Conservation (phyloP, 2,888 invertebrate genomes). For the Fragum sueziense region DNA sequence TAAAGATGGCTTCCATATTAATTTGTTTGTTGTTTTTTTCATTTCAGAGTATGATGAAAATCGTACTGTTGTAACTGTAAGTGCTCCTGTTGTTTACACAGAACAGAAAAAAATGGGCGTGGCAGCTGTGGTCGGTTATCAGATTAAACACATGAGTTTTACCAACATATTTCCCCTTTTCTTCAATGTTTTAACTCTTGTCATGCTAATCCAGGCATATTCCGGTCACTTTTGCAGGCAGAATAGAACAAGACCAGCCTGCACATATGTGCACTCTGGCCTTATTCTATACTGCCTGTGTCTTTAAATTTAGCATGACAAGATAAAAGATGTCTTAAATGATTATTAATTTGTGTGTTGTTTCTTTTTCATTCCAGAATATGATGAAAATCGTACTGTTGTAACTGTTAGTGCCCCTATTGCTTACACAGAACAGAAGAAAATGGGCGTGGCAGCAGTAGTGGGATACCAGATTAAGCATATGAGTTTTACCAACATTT, state of each 20-base stretch:
- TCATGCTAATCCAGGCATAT: too few relatives aligned
- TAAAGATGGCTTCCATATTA: too few relatives aligned
- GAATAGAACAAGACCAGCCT: too few relatives aligned
- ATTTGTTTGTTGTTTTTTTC: too few relatives aligned
- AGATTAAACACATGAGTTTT: constrained; percentile 70
- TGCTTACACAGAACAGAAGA: constrained; percentile 15
- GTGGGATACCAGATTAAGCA: constrained; percentile 75
- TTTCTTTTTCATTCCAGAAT: too few relatives aligned
- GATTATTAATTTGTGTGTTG: too few relatives aligned
- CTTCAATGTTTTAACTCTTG: too few relatives aligned
- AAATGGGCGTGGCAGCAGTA: constrained; percentile 68
- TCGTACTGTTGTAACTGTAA: constrained; percentile 66
- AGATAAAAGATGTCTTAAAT: too few relatives aligned
- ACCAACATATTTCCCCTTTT: background rate
- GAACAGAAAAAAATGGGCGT: constrained; percentile 50
- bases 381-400: constrained; percentile 45
- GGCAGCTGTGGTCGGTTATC: constrained; percentile 74
- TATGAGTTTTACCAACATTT: constrained; percentile 46
- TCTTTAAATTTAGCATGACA: too few relatives aligned
- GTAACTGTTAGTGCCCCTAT: constrained; percentile 71
- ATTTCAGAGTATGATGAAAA: constrained; percentile 38
- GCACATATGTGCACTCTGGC: too few relatives aligned
- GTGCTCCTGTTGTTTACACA: constrained; percentile 60
- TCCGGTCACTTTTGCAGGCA: too few relatives aligned
- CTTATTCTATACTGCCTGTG: too few relatives aligned